A percentile compares a stretch with the other conserved stretches of the same genome.
These are phyloP conservation scores for Julus scanicus DNA, from an alignment of 2,888 invertebrate species.

Conservation along the genomic window DNA sequence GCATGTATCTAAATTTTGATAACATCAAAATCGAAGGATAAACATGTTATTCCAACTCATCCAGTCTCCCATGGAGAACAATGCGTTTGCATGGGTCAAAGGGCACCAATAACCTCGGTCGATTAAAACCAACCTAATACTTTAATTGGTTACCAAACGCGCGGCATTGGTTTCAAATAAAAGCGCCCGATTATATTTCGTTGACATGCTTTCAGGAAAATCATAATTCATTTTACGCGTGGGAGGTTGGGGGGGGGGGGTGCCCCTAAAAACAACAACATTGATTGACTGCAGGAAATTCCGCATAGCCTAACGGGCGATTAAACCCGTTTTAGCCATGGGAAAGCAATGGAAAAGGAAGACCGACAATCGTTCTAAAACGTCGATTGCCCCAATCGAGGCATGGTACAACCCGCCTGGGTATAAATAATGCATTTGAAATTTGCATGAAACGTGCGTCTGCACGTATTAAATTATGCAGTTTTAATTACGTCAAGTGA, in stretches of 20 bases:
- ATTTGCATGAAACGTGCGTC: slow-evolving; percentile 27
- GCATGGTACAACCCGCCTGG: neutral
- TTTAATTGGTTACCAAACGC: neutral
- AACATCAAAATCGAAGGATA: no score
- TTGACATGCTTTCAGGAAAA: neutral
- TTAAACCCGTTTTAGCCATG: neutral
- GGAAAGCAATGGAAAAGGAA: neutral
- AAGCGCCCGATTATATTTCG: neutral
- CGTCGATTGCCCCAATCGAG: neutral
- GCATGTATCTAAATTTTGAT: no score
- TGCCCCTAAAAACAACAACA: neutral
- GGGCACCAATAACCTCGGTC: neutral
- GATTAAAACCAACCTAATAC: neutral
- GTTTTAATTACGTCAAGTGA: slow-evolving; percentile 39
- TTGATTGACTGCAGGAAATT: neutral
- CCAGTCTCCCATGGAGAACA: neutral
- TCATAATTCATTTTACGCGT: neutral
- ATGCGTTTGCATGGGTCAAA: neutral
- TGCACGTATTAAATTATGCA: slow-evolving; percentile 36
- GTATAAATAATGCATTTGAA: slow-evolving; percentile 7
- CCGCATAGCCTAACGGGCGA: neutral
- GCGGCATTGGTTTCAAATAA: slow-evolving; percentile 15
- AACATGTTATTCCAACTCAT: neutral
- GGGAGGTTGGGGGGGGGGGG: neutral
- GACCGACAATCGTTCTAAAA: neutral